Conservation (phyloP, 2,797 vertebrate species). For the Lacerta viridis region DNA sequence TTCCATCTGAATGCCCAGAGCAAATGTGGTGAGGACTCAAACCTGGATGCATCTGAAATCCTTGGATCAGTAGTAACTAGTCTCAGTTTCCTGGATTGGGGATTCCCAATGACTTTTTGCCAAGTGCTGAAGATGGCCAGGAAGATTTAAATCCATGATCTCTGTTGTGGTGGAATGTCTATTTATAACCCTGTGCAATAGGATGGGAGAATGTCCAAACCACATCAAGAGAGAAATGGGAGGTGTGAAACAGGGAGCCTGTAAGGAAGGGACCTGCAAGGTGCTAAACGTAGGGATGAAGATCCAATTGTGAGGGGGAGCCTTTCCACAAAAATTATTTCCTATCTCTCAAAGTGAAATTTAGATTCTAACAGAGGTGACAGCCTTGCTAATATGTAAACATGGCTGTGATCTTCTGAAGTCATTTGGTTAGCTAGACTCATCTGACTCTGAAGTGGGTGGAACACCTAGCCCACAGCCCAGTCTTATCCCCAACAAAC, state of each 20-base stretch:
- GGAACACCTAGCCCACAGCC: slow-evolving; percentile 5
- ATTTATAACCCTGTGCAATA: not conserved
- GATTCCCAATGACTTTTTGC: not conserved
- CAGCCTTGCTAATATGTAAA: not conserved
- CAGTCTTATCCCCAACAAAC: not conserved
- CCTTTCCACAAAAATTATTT: too few species aligned
- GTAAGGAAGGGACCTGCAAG: too few species aligned
- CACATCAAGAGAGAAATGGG: not conserved
- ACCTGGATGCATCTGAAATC: not conserved
- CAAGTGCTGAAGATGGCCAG: not conserved
- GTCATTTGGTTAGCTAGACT: not conserved
- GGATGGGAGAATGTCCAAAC: not conserved
- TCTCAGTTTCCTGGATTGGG: not conserved
- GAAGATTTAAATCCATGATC: not conserved
- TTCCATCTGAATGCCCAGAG: not conserved
- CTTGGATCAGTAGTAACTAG: not conserved
- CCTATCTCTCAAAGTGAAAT: not conserved
- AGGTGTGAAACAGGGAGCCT: not conserved
- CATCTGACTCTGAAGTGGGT: not conserved
- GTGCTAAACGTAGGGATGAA: too few species aligned
- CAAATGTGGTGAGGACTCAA: not conserved
- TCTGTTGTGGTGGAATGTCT: not conserved
- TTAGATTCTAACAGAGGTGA: not conserved
- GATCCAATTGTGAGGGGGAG: too few species aligned
- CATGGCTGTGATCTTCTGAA: not conserved